Base-by-base conservation (phyloP, 2,113 vertebrate genomes). In the Gambusia affinis region DNA sequence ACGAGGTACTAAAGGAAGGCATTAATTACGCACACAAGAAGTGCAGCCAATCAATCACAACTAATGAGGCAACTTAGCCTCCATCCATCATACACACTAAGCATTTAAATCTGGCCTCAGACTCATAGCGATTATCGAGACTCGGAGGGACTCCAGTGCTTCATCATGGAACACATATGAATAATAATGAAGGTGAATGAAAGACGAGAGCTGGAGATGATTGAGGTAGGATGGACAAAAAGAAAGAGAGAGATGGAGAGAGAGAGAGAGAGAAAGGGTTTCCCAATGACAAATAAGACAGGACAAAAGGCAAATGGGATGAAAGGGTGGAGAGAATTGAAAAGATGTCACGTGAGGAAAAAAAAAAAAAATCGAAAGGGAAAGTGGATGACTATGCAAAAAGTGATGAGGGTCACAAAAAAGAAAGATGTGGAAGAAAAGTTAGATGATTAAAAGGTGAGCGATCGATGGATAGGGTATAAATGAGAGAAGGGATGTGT, bases 21-120 rank as follows among this genome's bases (percentile, higher is more conserved):
- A 89, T 91, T 90, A 90, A 91, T 92, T 89, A 88, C 82, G 87
- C 84, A 85, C 72, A 19, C 71, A 15, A 76, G 67, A 67, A 42
- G 74, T 70, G 79, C 70, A 81, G 79, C 87, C 73, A 73, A 92
- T 92, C 88, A 91, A 91, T 92, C 90, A 91, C 70, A 75, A 74
- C 77, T 93, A 93, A 93, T 91, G 92, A 93, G 91, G 79, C 67
- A 3, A 75, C 80, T 47, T 77, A 72, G 81, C 87, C 80, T 84
- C 75, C 83, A 92, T 93, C 87, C 84, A 92, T 93, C 89, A 92
- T 83, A 86, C 71, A 85, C 80, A 87, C 79, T 79, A 83, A 93
- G 89, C 80, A 89, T 92, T 92, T 92, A 88, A 90, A 93, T 90
- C 64, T 90, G 87, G 67, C 66, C 69, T 68, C 86, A 82, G 77